These are phyloP conservation scores for Manis crassicaudata DNA, from an alignment of 2,797 vertebrate species.

Conservation along the genomic window DNA sequence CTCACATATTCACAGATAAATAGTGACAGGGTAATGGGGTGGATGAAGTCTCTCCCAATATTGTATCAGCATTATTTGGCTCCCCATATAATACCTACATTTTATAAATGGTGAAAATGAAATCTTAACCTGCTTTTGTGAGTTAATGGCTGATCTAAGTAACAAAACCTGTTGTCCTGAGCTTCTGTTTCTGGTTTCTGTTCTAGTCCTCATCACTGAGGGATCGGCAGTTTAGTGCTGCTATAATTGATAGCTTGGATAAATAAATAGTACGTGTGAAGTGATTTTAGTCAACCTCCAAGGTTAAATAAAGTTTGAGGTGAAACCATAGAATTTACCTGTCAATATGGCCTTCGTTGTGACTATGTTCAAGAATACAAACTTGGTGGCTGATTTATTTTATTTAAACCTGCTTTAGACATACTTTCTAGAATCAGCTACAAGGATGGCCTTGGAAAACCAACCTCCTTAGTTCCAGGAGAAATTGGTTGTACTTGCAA, in stretches of 20 bases:
- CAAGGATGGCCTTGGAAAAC: not conserved
- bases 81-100: not conserved
- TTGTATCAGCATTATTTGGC: not conserved
- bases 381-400: not conserved
- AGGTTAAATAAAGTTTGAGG: constrained; percentile 51
- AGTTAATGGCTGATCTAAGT: not conserved
- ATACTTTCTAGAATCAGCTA: not conserved
- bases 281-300: constrained; percentile 57
- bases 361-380: not conserved
- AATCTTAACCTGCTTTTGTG: not conserved
- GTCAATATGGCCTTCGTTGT: not conserved
- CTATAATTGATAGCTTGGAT: not conserved
- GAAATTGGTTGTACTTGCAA: not conserved
- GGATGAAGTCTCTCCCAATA: not conserved
- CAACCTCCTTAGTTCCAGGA: not conserved
- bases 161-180: not conserved
- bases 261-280: constrained; percentile 39
- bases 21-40: not conserved
- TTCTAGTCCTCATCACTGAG: not conserved
- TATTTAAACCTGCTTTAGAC: not conserved
- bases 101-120: not conserved
- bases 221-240: not conserved
- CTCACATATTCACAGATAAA: not conserved
- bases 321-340: not conserved
- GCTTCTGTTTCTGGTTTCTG: not conserved